phyloP scores from a whole-genome alignment of 2,797 vertebrate genomes.

The Helarctos malayanus region DNA sequence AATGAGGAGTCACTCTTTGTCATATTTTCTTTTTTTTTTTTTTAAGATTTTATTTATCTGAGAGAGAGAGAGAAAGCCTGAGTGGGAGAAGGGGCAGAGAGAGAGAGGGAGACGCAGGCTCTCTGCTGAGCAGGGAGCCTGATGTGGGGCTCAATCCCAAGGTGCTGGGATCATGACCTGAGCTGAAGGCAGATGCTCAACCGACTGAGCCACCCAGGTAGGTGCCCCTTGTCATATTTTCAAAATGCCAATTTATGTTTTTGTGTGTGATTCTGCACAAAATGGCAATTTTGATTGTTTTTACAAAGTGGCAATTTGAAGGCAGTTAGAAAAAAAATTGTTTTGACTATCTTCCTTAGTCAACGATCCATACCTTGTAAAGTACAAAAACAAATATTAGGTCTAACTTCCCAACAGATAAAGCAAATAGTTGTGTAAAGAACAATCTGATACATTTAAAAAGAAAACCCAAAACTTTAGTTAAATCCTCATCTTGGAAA shows the following conservation, averaged over 20 bases:
- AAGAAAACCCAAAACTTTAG: not conserved
- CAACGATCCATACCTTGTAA: not conserved
- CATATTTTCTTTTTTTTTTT: too few relatives aligned
- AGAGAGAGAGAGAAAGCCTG: too few relatives aligned
- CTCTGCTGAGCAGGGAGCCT: too few relatives aligned
- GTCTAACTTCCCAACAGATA: not conserved
- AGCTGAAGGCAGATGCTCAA: not conserved
- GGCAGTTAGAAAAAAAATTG: not conserved
- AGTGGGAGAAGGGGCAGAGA: too few relatives aligned
- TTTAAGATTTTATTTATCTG: too few relatives aligned
- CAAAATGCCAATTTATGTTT: not conserved
- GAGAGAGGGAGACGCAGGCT: too few relatives aligned
- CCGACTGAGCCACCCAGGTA: not conserved
- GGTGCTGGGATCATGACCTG: too few relatives aligned
- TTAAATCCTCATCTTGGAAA: slow-evolving; percentile 51
- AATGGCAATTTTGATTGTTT: not conserved
- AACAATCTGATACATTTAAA: not conserved
- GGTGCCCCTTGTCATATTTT: not conserved
- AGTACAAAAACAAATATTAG: not conserved
- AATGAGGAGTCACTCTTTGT: not conserved
- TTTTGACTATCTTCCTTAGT: not conserved
- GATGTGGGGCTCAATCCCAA: too few relatives aligned
- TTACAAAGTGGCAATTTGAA: not conserved
- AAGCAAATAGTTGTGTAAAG: not conserved
- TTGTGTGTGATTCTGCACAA: slow-evolving; percentile 18